Conservation (phyloP, 2,797 vertebrate genomes). For the Melanogrammus aeglefinus region DNA sequence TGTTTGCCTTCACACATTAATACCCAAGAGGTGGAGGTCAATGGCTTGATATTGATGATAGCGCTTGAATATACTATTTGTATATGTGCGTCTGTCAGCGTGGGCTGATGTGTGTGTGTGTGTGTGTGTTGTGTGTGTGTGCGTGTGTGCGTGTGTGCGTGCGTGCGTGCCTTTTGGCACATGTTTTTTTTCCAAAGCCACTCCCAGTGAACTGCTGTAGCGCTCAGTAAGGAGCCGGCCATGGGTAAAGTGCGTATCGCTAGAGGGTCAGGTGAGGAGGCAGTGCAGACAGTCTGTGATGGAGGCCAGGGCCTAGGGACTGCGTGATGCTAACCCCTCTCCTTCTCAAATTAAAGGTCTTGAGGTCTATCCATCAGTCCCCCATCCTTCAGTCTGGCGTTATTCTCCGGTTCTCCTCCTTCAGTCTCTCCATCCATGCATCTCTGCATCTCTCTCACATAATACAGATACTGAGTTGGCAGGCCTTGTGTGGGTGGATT, state of each 20-base stretch:
- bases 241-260: no score
- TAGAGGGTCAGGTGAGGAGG: no score
- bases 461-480: slow-evolving; percentile 72
- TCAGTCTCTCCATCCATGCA: slow-evolving; percentile 11
- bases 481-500: slow-evolving; percentile 55
- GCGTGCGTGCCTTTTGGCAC: neutral
- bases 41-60: neutral
- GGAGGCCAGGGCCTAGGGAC: no score
- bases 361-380: slow-evolving; percentile 22
- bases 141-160: no score
- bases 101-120: no score
- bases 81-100: no score
- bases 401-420: slow-evolving; percentile 28
- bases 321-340: neutral
- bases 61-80: neutral
- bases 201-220: no score
- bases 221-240: neutral
- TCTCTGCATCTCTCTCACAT: slow-evolving; percentile 29
- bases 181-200: no score
- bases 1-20: neutral
- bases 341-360: neutral
- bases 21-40: neutral
- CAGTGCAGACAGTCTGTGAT: no score
- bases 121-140: no score
- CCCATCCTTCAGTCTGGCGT: slow-evolving; percentile 40